Conservation (phyloP, 2,888 invertebrate genomes). For the Incurvaria masculella region DNA sequence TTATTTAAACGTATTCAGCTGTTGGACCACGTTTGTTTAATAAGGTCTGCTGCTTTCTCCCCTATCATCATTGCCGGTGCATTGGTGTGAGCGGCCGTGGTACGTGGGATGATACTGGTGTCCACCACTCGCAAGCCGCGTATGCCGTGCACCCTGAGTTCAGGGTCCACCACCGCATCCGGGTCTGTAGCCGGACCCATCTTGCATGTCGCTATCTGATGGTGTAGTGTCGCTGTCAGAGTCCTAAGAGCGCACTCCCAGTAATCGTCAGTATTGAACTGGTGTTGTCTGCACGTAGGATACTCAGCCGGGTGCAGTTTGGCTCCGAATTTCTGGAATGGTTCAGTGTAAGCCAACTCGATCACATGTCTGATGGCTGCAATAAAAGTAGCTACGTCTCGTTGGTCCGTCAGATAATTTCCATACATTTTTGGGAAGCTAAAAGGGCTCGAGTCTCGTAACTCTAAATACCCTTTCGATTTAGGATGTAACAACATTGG, state of each 20-base stretch:
- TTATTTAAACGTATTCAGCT: too few species aligned
- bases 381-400: slow-evolving; percentile 59
- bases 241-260: slow-evolving; percentile 67
- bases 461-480: slow-evolving; percentile 65
- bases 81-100: slow-evolving; percentile 64
- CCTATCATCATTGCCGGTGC: slow-evolving; percentile 70
- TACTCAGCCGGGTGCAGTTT: slow-evolving; percentile 46
- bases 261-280: slow-evolving; percentile 61
- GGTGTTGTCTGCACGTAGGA: slow-evolving; percentile 46
- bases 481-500: slow-evolving; percentile 72
- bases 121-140: slow-evolving; percentile 62
- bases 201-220: slow-evolving; percentile 66
- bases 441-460: slow-evolving; percentile 70
- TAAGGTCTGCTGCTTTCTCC: slow-evolving; percentile 67
- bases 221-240: slow-evolving; percentile 60
- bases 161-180: slow-evolving; percentile 61
- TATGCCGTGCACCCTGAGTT: slow-evolving; percentile 60
- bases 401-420: slow-evolving; percentile 69
- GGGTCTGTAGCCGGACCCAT: slow-evolving; percentile 66
- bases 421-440: slow-evolving; percentile 76
- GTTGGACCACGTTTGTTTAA: slow-evolving; percentile 55
- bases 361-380: slow-evolving; percentile 62
- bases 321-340: slow-evolving; percentile 58
- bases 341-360: slow-evolving; percentile 52
- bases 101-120: slow-evolving; percentile 64